These are phyloP conservation scores for Drosophila mettleri DNA, from an alignment of 2,888 invertebrate species.

Conservation along the genomic window DNA sequence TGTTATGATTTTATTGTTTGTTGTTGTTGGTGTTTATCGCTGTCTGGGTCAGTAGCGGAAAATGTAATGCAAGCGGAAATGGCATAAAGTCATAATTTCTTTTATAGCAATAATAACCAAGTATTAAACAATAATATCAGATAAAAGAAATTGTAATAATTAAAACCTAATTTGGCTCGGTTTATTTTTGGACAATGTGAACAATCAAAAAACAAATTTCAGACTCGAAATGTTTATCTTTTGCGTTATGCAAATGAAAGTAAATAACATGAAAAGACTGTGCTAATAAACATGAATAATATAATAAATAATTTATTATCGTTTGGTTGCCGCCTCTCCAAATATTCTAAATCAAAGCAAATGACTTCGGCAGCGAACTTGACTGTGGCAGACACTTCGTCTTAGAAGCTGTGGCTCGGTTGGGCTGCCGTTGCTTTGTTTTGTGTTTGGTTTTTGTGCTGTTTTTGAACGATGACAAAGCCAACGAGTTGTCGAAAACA, in stretches of 20 bases:
- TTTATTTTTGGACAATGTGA: neutral
- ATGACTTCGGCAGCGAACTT: constrained; percentile 61
- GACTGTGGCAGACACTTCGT: constrained; percentile 23
- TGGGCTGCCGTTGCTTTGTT: constrained; percentile 15
- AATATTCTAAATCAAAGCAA: constrained; percentile 44
- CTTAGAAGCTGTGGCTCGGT: constrained; percentile 13
- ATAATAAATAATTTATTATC: constrained; percentile 34
- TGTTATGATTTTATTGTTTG: constrained; percentile 57
- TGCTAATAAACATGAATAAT: constrained; percentile 24
- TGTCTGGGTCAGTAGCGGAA: constrained; percentile 59
- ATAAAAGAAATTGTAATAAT: neutral
- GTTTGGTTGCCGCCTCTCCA: constrained; percentile 10
- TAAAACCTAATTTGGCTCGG: neutral
- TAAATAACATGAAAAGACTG: constrained; percentile 15
- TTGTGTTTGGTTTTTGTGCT: constrained; percentile 9
- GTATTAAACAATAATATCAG: constrained; percentile 8
- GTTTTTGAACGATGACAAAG: constrained; percentile 44
- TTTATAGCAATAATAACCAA: constrained; percentile 20
- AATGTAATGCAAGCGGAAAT: constrained; percentile 71
- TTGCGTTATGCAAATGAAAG: constrained; percentile 25
- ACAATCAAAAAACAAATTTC: neutral
- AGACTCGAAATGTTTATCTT: neutral
- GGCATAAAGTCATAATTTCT: constrained; percentile 47
- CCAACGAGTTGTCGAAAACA: constrained; percentile 67
- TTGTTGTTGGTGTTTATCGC: constrained; percentile 29